Base-by-base conservation (phyloP, 2,113 vertebrate species). In the Piprites chloris region DNA sequence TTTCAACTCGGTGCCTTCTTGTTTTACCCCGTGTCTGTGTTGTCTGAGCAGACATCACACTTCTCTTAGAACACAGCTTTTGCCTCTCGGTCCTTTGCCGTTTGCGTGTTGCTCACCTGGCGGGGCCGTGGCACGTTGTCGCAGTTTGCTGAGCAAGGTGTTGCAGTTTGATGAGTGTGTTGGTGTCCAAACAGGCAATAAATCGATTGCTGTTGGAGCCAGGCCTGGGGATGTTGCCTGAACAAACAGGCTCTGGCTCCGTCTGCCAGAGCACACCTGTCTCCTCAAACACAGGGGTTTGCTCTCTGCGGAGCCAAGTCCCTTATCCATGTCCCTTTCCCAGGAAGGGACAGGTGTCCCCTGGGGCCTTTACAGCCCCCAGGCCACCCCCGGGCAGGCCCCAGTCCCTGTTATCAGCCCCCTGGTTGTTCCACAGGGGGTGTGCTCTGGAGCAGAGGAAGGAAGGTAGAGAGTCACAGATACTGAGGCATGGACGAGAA, bases 381-480 rank as follows among this genome's bases (percentile, higher is more conserved):
- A 24, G 55, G 5, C 86, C 68, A 13, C 32, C 80, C n/a, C 72
- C 41, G 69, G 23, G 69, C 65, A 24, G 59, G 78, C 88, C 24
- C 55, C 18, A 0, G 14, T 39, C 61, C 20, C 69, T 11, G 66
- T 85, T 67, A 90, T 95, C 77, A 52, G 80, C 11, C 93, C 56
- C 21, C 21, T n/a, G 55, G 55, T 33, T 59, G n/a, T 11, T 35
- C 14, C 85, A 55, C 73, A 28, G 69, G 71, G 61, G 87, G 32
- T 56, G 95, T 80, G 63, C 62, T 9, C 50, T 27, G 52, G 52
- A 79, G 87, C 71, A 87, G 59, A 94, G 96, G 93, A 96, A 97
- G 95, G 94, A 91, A 95, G 94, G 90, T 91, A 83, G 62, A 83
- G 62, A 96, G 95, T 53, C 89, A 92, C 77, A 96, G 97, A 95